These are phyloP conservation scores for Penaeus indicus DNA, from an alignment of 1,140 invertebrate genomes.

Conservation along the genomic window DNA sequence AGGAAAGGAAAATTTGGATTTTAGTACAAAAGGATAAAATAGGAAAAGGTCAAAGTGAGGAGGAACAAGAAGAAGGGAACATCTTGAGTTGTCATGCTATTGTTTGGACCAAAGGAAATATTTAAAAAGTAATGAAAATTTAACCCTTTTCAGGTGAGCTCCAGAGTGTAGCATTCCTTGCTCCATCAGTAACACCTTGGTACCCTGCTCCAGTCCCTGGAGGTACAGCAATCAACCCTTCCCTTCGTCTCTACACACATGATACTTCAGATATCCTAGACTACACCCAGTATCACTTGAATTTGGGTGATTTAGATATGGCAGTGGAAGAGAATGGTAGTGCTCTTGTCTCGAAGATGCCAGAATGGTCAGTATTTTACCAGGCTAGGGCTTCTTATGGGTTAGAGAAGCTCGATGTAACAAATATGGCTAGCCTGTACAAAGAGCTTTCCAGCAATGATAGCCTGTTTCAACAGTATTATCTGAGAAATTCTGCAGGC, in stretches of 20 bases:
- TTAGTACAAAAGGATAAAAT: too few species aligned
- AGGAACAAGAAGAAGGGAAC: too few species aligned
- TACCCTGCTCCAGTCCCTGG: conserved; percentile 76
- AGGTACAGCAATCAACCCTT: conserved; percentile 83
- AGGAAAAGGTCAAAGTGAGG: too few species aligned
- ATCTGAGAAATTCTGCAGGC: conserved; percentile 64
- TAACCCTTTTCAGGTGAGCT: conserved; percentile 31
- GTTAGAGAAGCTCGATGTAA: conserved; percentile 38
- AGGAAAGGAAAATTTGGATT: too few species aligned
- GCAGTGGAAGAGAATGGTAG: conserved; percentile 46
- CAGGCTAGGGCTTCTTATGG: conserved; percentile 56
- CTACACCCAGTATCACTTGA: conserved; percentile 90
- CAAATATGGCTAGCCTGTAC: conserved; percentile 53
- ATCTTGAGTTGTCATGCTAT: too few species aligned
- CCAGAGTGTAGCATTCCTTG: conserved; percentile 78
- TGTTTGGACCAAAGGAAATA: neutral
- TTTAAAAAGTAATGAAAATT: conserved; percentile 32
- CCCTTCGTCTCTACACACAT: conserved; percentile 80
- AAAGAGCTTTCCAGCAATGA: conserved; percentile 51
- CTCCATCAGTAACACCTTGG: conserved; percentile 87
- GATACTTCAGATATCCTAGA: conserved; percentile 76
- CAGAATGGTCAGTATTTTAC: conserved; percentile 60
- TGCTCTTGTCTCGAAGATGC: neutral
- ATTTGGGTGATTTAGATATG: conserved; percentile 81
- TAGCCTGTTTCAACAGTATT: conserved; percentile 62